These are phyloP conservation scores for Imbricaverruca yamaguchii DNA, from an alignment of 2,888 invertebrate species.

Conservation along the genomic window DNA sequence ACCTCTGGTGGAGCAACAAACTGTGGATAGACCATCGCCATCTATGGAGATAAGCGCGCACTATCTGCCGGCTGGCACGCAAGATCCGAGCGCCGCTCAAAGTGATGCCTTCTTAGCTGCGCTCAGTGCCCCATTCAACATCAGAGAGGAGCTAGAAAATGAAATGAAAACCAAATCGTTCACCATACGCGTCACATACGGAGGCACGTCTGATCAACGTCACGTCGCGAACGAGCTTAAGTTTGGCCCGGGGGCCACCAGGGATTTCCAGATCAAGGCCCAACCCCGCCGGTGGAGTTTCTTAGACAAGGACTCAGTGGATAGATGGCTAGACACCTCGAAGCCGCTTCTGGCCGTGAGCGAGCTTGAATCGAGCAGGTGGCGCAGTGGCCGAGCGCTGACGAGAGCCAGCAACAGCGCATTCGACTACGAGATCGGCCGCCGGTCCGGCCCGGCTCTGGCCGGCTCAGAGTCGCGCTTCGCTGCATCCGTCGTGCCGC, in stretches of 20 bases:
- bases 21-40: neutral
- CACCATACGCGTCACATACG: neutral
- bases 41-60: neutral
- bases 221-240: neutral
- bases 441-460: neutral
- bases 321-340: neutral
- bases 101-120: neutral
- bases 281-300: neutral
- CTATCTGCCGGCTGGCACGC: neutral
- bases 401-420: neutral
- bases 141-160: neutral
- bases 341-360: neutral
- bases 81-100: neutral
- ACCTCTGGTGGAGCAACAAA: neutral
- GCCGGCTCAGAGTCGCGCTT: neutral
- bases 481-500: neutral
- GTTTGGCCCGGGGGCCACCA: neutral
- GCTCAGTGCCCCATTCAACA: neutral
- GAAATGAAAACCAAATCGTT: neutral
- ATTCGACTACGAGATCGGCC: conserved; percentile 1
- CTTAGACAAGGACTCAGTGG: neutral
- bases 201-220: neutral
- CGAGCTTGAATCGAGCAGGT: neutral
- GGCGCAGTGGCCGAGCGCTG: neutral
- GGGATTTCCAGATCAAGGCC: neutral